phyloP scores from a whole-genome alignment of 1,140 invertebrate genomes.

The Mactra quadrangularis region DNA sequence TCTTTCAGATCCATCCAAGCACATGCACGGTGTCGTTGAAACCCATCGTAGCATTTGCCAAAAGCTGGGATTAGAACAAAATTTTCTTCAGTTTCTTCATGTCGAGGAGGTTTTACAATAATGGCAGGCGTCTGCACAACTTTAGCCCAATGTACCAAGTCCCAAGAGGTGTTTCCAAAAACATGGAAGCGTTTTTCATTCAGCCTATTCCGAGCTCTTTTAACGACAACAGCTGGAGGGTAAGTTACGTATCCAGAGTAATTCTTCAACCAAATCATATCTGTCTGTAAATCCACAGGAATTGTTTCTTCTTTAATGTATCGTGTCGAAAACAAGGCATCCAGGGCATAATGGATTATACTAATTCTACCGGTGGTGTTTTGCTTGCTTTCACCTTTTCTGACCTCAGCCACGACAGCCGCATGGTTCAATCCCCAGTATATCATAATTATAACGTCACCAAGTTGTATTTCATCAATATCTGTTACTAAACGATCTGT shows the following conservation, averaged over 20 bases:
- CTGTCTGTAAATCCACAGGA: slow-evolving; percentile 10
- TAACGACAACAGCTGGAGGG: slow-evolving; percentile 3
- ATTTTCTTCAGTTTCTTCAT: background rate
- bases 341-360: slow-evolving; percentile 43
- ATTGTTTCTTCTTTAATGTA: slow-evolving; percentile 37
- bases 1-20: slow-evolving; percentile 34
- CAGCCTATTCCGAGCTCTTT: slow-evolving; percentile 20
- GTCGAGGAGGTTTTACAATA: background rate
- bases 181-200: slow-evolving; percentile 6
- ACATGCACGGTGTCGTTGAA: background rate
- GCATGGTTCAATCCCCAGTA: slow-evolving; percentile 38
- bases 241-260: slow-evolving; percentile 20
- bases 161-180: slow-evolving; percentile 12
- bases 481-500: background rate
- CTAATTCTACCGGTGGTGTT: slow-evolving; percentile 4
- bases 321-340: slow-evolving; percentile 11
- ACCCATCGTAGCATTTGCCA: slow-evolving; percentile 16
- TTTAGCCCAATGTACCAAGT: slow-evolving; percentile 51
- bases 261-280: background rate
- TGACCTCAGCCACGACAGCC: slow-evolving; percentile 20
- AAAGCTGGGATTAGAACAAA: slow-evolving; percentile 14
- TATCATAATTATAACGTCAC: slow-evolving; percentile 9
- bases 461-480: background rate
- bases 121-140: slow-evolving; percentile 18
- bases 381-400: background rate